These are phyloP conservation scores for Spinus olivaceus DNA, from an alignment of 2,797 vertebrate species.

Conservation along the genomic window DNA sequence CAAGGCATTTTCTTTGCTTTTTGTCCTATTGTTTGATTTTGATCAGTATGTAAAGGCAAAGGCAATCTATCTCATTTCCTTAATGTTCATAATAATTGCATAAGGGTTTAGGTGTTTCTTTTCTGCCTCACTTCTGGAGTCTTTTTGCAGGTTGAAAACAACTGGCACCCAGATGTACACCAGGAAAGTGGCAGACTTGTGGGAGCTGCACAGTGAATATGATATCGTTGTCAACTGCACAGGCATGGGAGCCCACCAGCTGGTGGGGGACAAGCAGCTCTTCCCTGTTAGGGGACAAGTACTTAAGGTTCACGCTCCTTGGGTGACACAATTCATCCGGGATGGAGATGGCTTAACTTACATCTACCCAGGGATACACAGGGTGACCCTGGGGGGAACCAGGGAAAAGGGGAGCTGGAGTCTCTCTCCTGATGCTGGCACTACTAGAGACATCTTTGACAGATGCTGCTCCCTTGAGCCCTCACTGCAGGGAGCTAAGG, in stretches of 20 bases:
- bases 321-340: conserved; percentile 89
- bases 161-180: conserved; percentile 72
- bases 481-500: conserved; percentile 72
- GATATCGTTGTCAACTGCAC: conserved; percentile 89
- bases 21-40: background rate
- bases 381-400: conserved; percentile 85
- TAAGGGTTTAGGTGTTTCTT: background rate
- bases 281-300: conserved; percentile 88
- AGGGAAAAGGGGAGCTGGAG: conserved; percentile 82
- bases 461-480: conserved; percentile 84
- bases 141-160: conserved; percentile 78
- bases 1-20: background rate
- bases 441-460: conserved; percentile 78
- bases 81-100: background rate
- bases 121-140: background rate
- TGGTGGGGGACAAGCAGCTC: conserved; percentile 77
- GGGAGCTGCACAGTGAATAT: conserved; percentile 79
- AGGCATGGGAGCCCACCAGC: conserved; percentile 80
- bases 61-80: background rate
- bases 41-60: background rate
- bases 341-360: conserved; percentile 82
- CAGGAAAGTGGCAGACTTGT: conserved; percentile 77
- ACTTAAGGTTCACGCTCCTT: conserved; percentile 85
- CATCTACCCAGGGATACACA: conserved; percentile 84
- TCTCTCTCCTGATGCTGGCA: conserved; percentile 70